phyloP scores from a whole-genome alignment of 2,888 invertebrate species.

The Eurois occulta region DNA sequence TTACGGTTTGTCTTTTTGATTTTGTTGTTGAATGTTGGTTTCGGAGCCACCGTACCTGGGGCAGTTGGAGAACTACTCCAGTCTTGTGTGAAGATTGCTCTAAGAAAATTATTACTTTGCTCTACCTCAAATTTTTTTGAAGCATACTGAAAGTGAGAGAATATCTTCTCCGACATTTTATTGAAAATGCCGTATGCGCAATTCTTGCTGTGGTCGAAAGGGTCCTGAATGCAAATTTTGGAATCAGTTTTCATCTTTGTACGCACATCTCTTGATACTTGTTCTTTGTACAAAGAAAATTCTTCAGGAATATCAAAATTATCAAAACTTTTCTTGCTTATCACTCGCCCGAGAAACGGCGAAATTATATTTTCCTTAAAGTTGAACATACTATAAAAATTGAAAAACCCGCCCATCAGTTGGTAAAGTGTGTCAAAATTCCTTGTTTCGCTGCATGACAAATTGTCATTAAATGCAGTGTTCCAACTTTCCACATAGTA shows the following conservation, averaged over 20 bases:
- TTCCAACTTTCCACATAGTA: slow-evolving; percentile 90
- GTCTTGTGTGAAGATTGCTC: slow-evolving; percentile 60
- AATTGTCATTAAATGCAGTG: slow-evolving; percentile 86
- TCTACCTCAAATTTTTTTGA: slow-evolving; percentile 67
- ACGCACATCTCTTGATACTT: slow-evolving; percentile 66
- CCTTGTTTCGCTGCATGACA: slow-evolving; percentile 59
- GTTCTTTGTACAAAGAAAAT: slow-evolving; percentile 83
- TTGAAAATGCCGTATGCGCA: slow-evolving; percentile 75
- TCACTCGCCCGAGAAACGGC: slow-evolving; percentile 89
- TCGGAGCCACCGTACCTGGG: neutral
- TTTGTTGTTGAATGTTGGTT: slow-evolving; percentile 47
- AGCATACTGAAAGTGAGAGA: slow-evolving; percentile 66
- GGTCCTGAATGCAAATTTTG: slow-evolving; percentile 91
- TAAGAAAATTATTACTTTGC: slow-evolving; percentile 62
- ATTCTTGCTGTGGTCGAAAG: slow-evolving; percentile 91
- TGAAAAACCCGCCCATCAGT: slow-evolving; percentile 91
- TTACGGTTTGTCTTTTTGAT: slow-evolving; percentile 50
- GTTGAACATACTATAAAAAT: slow-evolving; percentile 90
- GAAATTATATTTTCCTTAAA: slow-evolving; percentile 90
- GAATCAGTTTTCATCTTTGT: slow-evolving; percentile 75
- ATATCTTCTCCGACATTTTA: slow-evolving; percentile 65
- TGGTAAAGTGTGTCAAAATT: slow-evolving; percentile 82
- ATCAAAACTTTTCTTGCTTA: slow-evolving; percentile 81
- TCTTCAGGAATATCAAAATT: slow-evolving; percentile 69
- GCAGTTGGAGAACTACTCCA: slow-evolving; percentile 15